Percentiles rank a stretch among this genome's conserved stretches.
phyloP scores from a whole-genome alignment of 2,888 invertebrate genomes.

The Drosophila colorata region DNA sequence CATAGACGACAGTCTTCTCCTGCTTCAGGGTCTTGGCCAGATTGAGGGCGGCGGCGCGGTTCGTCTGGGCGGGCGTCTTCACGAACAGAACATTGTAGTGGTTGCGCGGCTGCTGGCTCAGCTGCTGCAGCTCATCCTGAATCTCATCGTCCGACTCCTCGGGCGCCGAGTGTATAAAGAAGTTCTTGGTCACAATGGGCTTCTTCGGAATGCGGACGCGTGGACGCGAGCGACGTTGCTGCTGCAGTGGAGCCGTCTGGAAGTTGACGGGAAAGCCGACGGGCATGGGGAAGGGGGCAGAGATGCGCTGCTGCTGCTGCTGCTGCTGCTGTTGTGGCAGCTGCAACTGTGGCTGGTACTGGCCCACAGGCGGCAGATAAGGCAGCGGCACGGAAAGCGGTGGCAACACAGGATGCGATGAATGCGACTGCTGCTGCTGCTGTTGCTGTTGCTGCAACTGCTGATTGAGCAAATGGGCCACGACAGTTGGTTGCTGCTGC shows the following conservation, averaged over 20 bases:
- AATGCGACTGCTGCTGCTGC: conserved; percentile 36
- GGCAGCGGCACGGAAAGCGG: conserved; percentile 61
- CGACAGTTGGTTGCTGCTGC: conserved; percentile 53
- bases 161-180: conserved; percentile 84
- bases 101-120: conserved; percentile 81
- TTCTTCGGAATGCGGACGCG: conserved; percentile 75
- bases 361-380: conserved; percentile 63
- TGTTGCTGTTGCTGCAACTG: conserved; percentile 69
- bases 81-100: conserved; percentile 85
- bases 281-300: conserved; percentile 70
- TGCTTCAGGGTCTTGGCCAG: conserved; percentile 82
- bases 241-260: conserved; percentile 71
- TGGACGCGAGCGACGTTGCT: conserved; percentile 75
- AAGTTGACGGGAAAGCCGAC: conserved; percentile 66
- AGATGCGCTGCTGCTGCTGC: conserved; percentile 29
- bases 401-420: conserved; percentile 62
- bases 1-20: conserved; percentile 85
- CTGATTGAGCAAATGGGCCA: conserved; percentile 57
- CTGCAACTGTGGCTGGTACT: conserved; percentile 43
- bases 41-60: conserved; percentile 80
- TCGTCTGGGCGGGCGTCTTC: conserved; percentile 83
- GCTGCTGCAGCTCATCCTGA: conserved; percentile 80
- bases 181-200: conserved; percentile 84
- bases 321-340: conserved; percentile 2
- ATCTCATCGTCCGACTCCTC: conserved; percentile 84